These are phyloP conservation scores for Cataglyphis hispanica DNA, from an alignment of 1,140 invertebrate species.

Conservation along the genomic window DNA sequence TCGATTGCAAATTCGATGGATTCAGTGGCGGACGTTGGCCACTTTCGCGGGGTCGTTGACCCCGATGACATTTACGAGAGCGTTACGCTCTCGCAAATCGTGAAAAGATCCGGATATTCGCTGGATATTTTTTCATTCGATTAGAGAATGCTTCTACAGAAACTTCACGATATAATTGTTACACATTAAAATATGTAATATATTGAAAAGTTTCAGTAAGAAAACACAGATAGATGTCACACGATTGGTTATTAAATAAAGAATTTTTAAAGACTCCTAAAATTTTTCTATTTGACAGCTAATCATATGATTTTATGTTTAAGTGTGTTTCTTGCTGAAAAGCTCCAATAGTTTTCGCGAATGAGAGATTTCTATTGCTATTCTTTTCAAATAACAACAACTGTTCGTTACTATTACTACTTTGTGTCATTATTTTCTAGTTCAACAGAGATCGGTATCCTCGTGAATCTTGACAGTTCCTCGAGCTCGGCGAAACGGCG, in stretches of 20 bases:
- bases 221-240: no score
- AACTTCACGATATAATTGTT: neutral
- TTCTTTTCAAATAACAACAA: neutral
- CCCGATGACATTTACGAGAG: constrained; percentile 22
- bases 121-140: neutral
- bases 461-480: neutral
- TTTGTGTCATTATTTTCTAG: neutral
- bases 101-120: neutral
- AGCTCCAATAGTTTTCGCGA: neutral
- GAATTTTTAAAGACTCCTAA: no score
- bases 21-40: constrained; percentile 34
- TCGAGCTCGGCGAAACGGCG: neutral
- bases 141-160: neutral
- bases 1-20: constrained; percentile 58
- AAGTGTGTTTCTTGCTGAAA: no score
- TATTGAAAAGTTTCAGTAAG: neutral
- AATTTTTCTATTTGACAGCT: no score
- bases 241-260: no score
- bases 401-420: neutral
- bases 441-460: neutral
- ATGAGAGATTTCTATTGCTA: neutral
- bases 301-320: no score
- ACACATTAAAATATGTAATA: neutral
- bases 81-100: constrained; percentile 17
- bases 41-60: constrained; percentile 42